A percentile compares a stretch with the other conserved stretches of the same genome.
phyloP scores from a whole-genome alignment of 2,888 invertebrate species.

The Drosophila seclusa region DNA sequence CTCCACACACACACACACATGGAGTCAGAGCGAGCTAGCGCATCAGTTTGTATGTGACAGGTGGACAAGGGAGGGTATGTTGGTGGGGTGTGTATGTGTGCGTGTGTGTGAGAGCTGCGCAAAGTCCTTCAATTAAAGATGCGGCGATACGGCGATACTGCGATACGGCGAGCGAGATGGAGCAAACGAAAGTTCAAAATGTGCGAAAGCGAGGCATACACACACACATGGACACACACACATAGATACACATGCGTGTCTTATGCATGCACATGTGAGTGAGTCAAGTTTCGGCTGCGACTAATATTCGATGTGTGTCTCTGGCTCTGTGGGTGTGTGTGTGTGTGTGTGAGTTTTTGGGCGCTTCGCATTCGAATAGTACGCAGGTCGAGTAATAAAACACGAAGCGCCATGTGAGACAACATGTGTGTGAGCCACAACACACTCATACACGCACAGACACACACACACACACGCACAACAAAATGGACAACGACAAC shows the following conservation, averaged over 20 bases:
- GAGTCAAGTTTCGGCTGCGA: slow-evolving; percentile 54
- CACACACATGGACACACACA: slow-evolving; percentile 33
- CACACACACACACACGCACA: slow-evolving; percentile 41
- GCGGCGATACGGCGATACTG: slow-evolving; percentile 69
- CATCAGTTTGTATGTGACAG: slow-evolving; percentile 52
- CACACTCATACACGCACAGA: slow-evolving; percentile 35
- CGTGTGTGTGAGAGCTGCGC: slow-evolving; percentile 66
- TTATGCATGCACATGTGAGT: slow-evolving; percentile 17
- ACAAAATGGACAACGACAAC: slow-evolving; percentile 68
- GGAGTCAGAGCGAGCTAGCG: slow-evolving; percentile 62
- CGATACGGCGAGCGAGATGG: slow-evolving; percentile 74
- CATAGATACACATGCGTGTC: slow-evolving; percentile 16
- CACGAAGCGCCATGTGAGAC: slow-evolving; percentile 74
- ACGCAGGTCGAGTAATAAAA: slow-evolving; percentile 80
- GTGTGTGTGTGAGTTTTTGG: slow-evolving; percentile 43
- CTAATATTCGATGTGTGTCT: slow-evolving; percentile 50
- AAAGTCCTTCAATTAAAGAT: slow-evolving; percentile 81
- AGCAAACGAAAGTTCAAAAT: slow-evolving; percentile 79
- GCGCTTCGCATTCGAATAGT: slow-evolving; percentile 68
- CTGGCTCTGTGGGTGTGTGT: neutral
- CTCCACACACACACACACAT: slow-evolving; percentile 30
- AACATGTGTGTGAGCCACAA: slow-evolving; percentile 59
- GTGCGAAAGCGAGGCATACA: slow-evolving; percentile 66
- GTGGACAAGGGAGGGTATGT: slow-evolving; percentile 4
- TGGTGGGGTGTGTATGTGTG: slow-evolving; percentile 6